Evolutionary conservation across 2,797 vertebrate species (phyloP), one percentile per base, ranked within the genome.

Genomic region (Lagocephalus sceleratus): DNA sequence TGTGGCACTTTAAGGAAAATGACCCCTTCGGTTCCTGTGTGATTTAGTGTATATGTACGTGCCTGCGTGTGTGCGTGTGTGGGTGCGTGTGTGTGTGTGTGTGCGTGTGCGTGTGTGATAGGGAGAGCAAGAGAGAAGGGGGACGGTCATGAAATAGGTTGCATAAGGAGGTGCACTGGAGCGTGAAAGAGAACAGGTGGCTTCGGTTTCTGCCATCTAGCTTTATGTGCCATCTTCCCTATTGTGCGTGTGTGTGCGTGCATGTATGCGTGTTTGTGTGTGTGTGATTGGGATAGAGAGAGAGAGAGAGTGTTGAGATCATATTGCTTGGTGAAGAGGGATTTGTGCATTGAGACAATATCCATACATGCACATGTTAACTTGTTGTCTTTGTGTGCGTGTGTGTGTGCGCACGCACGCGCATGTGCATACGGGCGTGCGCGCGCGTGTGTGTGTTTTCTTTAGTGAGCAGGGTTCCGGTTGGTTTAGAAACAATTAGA

Each of bases 141-240:
- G 66, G 68, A 76, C 77, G 73, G 78, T 74, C 76, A 84, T 66
- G 76, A 75, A 81, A 85, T 75, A 65, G 71, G 81, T 87, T 88
- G 82, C 80, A 78, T 84, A 86, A 90, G 84, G 74, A 57, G 71
- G 68, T 71, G 83, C 84, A 83, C 71, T 75, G 78, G 68, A 86
- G 85, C 88, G 84, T 90, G 82, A 84, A 83, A 86, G 82, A 71
- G 85, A 91, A 89, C 89, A 92, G 89, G 88, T 91, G 89, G 90
- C 89, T 84, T 71, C 73, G 39, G 60, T 76, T 85, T 82, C 84
- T 84, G 85, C 84, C 81, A 88, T 84, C 66, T 68, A 86, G 76
- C 63, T 81, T 78, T 73, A 81, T 76, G 71, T 85, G 79, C 80
- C 86, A 82, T 85, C 69, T 74, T 85, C 70, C 73, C 48, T 62